Conservation (phyloP, 2,888 invertebrate species). For the Papilio elwesi region DNA sequence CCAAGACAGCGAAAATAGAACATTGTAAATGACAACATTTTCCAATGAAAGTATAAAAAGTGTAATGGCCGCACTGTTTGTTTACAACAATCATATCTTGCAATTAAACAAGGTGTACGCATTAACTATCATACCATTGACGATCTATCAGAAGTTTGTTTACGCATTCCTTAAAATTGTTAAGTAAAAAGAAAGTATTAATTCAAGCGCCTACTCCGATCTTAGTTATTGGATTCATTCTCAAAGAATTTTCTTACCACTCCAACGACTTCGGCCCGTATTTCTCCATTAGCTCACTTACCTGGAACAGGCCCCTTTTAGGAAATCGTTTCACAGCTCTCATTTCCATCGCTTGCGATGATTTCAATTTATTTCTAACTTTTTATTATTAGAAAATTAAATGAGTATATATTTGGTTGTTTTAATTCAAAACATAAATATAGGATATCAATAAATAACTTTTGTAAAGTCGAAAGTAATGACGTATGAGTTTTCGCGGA, state of each 20-base stretch:
- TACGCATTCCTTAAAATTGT: neutral
- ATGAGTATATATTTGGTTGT: neutral
- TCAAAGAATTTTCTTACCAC: slow-evolving; percentile 17
- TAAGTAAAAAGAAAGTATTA: neutral
- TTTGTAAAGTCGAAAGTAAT: too few relatives aligned
- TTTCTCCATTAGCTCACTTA: slow-evolving; percentile 31
- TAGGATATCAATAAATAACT: too few relatives aligned
- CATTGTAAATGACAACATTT: too few relatives aligned
- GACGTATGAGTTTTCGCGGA: too few relatives aligned
- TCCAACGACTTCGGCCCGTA: slow-evolving; percentile 15
- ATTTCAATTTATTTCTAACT: neutral
- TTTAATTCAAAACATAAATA: too few relatives aligned
- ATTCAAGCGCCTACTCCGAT: neutral
- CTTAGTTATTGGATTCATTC: slow-evolving; percentile 13
- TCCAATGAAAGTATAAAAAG: too few relatives aligned
- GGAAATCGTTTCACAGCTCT: slow-evolving; percentile 12
- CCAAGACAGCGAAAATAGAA: too few relatives aligned
- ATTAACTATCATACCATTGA: too few relatives aligned
- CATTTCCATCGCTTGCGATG: slow-evolving; percentile 10
- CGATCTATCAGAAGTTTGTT: neutral
- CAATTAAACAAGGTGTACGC: too few relatives aligned
- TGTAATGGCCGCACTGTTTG: too few relatives aligned
- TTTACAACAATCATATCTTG: too few relatives aligned
- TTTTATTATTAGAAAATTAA: neutral
- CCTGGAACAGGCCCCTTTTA: slow-evolving; percentile 21